These are phyloP conservation scores for Drosophila tristis DNA, from an alignment of 1,140 invertebrate genomes.

Conservation along the genomic window DNA sequence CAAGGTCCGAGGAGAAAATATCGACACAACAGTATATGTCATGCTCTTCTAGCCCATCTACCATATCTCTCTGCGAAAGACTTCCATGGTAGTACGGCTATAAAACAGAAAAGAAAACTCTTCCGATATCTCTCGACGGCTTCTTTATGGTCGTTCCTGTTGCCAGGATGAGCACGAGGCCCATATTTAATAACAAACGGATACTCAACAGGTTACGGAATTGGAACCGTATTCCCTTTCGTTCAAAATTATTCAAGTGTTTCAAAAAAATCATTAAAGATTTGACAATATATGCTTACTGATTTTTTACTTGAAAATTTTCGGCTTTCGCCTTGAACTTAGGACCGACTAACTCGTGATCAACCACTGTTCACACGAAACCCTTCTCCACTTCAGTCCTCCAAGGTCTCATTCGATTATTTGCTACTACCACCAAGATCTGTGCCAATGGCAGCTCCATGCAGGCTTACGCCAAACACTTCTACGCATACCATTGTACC, in stretches of 20 bases:
- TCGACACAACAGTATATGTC: constrained; percentile 54
- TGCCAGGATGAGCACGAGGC: constrained; percentile 45
- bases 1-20: constrained; percentile 56
- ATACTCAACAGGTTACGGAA: constrained; percentile 88
- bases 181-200: constrained; percentile 59
- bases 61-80: constrained; percentile 21
- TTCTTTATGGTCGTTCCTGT: constrained; percentile 56
- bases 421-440: too few species aligned
- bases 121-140: constrained; percentile 60
- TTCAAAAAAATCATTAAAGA: constrained; percentile 1
- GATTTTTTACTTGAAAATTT: constrained; percentile 30
- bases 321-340: constrained; percentile 88
- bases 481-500: too few species aligned
- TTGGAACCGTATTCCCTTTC: constrained; percentile 90
- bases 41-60: constrained; percentile 42
- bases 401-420: too few species aligned
- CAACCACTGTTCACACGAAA: constrained; percentile 96
- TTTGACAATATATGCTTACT: too few species aligned
- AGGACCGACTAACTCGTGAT: constrained; percentile 95
- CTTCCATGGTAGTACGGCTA: constrained; percentile 58
- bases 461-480: too few species aligned
- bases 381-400: constrained; percentile 88
- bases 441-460: too few species aligned
- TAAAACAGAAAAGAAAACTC: constrained; percentile 60
- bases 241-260: constrained; percentile 44